Percentiles rank a stretch among this genome's conserved stretches.
phyloP scores from a whole-genome alignment of 2,888 invertebrate genomes.

The Dicyrtomina minuta region DNA sequence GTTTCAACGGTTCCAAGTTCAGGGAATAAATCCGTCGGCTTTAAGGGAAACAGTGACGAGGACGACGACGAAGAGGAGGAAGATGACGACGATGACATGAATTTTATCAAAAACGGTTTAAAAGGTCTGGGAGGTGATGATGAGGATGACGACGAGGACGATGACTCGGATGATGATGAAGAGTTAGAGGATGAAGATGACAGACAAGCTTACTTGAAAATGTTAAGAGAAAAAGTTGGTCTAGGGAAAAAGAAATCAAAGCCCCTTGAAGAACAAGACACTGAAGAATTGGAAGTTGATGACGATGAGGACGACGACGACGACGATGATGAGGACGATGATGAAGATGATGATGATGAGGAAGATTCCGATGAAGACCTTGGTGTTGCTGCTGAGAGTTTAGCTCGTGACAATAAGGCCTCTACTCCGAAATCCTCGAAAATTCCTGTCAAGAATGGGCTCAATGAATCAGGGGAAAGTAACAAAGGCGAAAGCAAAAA shows the following conservation, averaged over 20 bases:
- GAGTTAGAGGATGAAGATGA: slow-evolving; percentile 14
- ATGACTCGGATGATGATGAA: slow-evolving; percentile 35
- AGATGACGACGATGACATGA: slow-evolving; percentile 57
- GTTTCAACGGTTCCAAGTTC: background rate
- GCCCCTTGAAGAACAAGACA: background rate
- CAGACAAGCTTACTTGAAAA: slow-evolving; percentile 2
- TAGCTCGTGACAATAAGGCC: no score
- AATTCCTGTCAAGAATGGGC: no score
- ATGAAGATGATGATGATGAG: slow-evolving; percentile 11
- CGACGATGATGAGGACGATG: slow-evolving; percentile 19
- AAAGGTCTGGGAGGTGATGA: slow-evolving; percentile 37
- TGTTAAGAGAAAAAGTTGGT: slow-evolving; percentile 39
- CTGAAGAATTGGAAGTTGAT: background rate
- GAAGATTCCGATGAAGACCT: slow-evolving; percentile 8
- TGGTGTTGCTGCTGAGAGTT: no score
- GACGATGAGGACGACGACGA: no score
- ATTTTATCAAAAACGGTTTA: slow-evolving; percentile 2
- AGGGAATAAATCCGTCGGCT: slow-evolving; percentile 21
- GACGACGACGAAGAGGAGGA: slow-evolving; percentile 59
- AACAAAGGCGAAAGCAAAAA: no score
- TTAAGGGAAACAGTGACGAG: slow-evolving; percentile 56
- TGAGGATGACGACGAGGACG: slow-evolving; percentile 44
- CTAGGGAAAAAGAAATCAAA: slow-evolving; percentile 31
- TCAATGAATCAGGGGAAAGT: no score
- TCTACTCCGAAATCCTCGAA: background rate